These are phyloP conservation scores for Furcula furcula DNA, from an alignment of 2,888 invertebrate species.

Conservation along the genomic window DNA sequence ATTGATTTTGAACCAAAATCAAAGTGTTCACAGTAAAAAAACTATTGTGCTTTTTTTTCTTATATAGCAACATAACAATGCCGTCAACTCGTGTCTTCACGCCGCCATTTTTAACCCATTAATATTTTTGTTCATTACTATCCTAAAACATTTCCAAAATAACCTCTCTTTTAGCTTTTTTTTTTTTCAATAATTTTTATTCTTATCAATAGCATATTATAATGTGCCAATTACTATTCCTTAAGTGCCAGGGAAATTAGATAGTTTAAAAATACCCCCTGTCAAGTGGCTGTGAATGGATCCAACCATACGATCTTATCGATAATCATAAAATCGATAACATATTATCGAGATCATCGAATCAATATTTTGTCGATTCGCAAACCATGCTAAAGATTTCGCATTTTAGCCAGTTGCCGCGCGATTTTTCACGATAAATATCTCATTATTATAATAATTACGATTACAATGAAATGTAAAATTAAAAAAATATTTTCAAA, in stretches of 20 bases:
- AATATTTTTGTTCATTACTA: slow-evolving; percentile 1
- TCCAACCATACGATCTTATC: not conserved
- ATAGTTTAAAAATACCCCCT: not conserved
- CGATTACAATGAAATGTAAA: slow-evolving; percentile 19
- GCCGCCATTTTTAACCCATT: not conserved
- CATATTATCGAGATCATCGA: too few relatives aligned
- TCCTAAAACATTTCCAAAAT: slow-evolving; percentile 42
- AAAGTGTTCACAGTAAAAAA: too few relatives aligned
- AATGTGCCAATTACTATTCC: slow-evolving; percentile 24
- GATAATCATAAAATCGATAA: not conserved
- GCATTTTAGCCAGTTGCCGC: slow-evolving; percentile 10
- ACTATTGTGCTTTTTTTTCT: too few relatives aligned
- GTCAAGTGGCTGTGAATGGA: not conserved
- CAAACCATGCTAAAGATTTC: too few relatives aligned
- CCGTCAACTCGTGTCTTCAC: not conserved
- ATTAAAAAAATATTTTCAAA: slow-evolving; percentile 11
- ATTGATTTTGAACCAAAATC: too few relatives aligned
- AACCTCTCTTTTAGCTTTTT: slow-evolving; percentile 34
- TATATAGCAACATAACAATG: not conserved
- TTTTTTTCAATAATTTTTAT: slow-evolving; percentile 9
- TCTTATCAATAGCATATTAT: slow-evolving; percentile 19
- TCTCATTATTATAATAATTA: slow-evolving; percentile 17
- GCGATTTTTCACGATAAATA: slow-evolving; percentile 21
- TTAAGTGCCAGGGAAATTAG: slow-evolving; percentile 23
- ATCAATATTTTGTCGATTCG: too few relatives aligned